Conservation (phyloP, 1,140 invertebrate species). For the Muscidifurax raptorellus region DNA sequence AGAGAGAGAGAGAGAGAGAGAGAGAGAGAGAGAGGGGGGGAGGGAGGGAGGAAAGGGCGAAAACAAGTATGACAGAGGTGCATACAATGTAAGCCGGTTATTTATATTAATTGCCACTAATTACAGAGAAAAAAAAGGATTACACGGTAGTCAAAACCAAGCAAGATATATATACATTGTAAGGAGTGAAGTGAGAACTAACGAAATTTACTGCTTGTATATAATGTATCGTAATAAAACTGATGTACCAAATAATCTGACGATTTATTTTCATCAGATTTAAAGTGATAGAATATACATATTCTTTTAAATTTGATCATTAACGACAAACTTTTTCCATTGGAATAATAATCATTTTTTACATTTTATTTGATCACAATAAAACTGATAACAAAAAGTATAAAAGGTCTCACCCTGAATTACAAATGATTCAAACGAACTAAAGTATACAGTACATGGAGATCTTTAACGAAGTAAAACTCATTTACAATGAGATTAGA, state of each 20-base stretch:
- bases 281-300: too few relatives aligned
- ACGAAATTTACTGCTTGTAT: conserved; percentile 69
- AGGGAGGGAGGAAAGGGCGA: too few relatives aligned
- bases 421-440: background rate
- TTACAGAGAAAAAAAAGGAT: conserved; percentile 26
- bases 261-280: conserved; percentile 23
- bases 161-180: conserved; percentile 7
- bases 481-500: background rate
- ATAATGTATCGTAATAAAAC: conserved; percentile 70
- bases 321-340: background rate
- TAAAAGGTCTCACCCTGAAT: background rate
- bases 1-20: background rate
- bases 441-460: background rate
- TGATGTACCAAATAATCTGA: conserved; percentile 62
- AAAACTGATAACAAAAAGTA: conserved; percentile 3
- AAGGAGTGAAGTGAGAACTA: conserved; percentile 51
- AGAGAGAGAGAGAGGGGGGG: too few relatives aligned
- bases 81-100: conserved; percentile 11
- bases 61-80: background rate
- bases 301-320: background rate
- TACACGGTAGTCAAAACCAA: conserved; percentile 7
- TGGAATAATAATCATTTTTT: background rate
- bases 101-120: conserved; percentile 41
- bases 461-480: background rate
- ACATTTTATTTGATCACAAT: conserved; percentile 23